Percentiles rank a stretch among this genome's conserved stretches.
Evolutionary conservation across 2,113 vertebrate genomes (phyloP).

Genomic region (Catharus fuscescens): DNA sequence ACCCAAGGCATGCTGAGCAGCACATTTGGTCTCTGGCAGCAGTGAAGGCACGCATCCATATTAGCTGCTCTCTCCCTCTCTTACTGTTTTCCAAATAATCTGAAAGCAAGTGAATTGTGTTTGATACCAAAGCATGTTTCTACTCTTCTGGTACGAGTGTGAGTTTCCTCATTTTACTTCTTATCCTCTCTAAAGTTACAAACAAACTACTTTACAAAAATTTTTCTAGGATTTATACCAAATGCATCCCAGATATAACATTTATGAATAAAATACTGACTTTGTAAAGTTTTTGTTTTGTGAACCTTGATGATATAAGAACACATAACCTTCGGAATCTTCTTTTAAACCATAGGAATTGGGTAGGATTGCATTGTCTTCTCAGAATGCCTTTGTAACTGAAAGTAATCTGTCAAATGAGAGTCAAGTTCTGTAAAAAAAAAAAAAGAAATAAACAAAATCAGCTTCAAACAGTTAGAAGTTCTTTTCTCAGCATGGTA

Average conservation of each 20-base stretch:
- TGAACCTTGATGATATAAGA: background rate
- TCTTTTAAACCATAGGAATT: background rate
- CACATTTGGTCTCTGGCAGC: background rate
- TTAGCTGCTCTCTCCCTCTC: background rate
- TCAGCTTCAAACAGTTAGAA: background rate
- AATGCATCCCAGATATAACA: rapidly evolving
- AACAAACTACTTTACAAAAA: background rate
- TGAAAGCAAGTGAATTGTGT: background rate
- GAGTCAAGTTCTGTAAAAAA: background rate
- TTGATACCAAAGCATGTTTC: background rate
- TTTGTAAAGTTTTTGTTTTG: background rate
- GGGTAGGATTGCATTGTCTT: background rate
- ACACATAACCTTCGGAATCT: background rate
- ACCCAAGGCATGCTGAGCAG: background rate
- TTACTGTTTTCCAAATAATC: background rate
- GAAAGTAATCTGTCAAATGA: background rate
- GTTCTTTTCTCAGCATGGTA: background rate
- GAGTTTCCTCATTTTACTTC: background rate
- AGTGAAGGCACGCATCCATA: rapidly evolving
- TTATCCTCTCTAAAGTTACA: background rate
- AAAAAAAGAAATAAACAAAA: background rate
- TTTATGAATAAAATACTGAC: background rate
- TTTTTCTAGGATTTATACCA: background rate
- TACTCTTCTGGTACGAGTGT: background rate
- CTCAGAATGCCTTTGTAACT: background rate